These are phyloP conservation scores for Philhelius pedissequus DNA, from an alignment of 2,888 invertebrate genomes.

Conservation along the genomic window DNA sequence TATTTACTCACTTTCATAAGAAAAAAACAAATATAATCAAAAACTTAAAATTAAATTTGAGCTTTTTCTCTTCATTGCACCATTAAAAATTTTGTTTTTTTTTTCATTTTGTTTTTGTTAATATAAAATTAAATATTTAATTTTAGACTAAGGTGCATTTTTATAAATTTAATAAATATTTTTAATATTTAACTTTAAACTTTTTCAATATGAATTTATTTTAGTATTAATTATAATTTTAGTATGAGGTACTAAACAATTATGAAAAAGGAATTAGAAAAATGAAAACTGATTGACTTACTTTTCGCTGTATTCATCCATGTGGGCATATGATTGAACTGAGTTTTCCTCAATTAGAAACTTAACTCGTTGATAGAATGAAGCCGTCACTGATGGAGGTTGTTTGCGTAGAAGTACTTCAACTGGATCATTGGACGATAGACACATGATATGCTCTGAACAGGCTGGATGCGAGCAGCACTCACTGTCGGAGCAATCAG, in stretches of 20 bases:
- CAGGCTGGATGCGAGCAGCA: conserved; percentile 95
- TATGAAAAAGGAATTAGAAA: neutral
- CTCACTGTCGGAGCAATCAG: conserved; percentile 99
- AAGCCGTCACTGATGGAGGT: conserved; percentile 96
- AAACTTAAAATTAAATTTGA: conserved; percentile 73
- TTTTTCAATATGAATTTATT: neutral
- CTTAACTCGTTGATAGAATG: conserved; percentile 98
- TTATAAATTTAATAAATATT: conserved; percentile 55
- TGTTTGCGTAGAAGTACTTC: conserved; percentile 97
- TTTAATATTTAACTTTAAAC: conserved; percentile 19
- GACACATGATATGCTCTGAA: conserved; percentile 94
- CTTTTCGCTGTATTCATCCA: conserved; percentile 99
- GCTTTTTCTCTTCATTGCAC: conserved; percentile 79
- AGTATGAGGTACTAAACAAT: neutral
- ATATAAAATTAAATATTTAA: conserved; percentile 23
- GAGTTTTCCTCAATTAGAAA: conserved; percentile 99
- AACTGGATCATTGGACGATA: conserved; percentile 96
- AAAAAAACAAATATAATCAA: conserved; percentile 60
- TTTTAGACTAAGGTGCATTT: conserved; percentile 69
- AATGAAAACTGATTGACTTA: conserved; percentile 82
- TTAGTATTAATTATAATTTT: neutral
- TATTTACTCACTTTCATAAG: conserved; percentile 39
- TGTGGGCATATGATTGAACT: conserved; percentile 98
- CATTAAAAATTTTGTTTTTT: conserved; percentile 56
- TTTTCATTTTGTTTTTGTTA: conserved; percentile 7